Evolutionary conservation across 2,888 invertebrate species (phyloP), one percentile per base, ranked within the genome.

Genomic region (Hemithea aestivaria): DNA sequence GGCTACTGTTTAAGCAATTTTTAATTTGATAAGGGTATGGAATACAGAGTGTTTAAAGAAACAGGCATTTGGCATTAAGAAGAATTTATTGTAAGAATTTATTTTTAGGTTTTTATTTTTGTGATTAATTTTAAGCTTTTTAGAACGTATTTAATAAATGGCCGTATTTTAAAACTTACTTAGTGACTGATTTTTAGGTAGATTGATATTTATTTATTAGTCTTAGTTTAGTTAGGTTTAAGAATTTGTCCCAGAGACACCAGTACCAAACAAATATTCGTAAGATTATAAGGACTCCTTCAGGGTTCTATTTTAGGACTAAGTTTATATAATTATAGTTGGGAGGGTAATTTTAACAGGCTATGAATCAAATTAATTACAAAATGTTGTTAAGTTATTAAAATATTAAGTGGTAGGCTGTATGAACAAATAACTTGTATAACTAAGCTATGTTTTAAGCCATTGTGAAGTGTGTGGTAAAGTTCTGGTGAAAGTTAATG

Each of bases 211-310:
- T 40, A 31, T 37, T 32, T 42, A 4, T 46, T 43, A 44, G 32
- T 25, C 54, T 43, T 45, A 40, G 25, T 35, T 41, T 50, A 45
- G 32, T 37, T 38, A 39, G 44, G 30, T 27, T 45, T 59, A 53
- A 53, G 45, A 44, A 47, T 43, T 51, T 56, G 67, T 70, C 68
- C 31, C 27, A 47, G 43, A 49, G 69, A 66, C 73, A 61, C 83
- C 82, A 76, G 82, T 83, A 81, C 82, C 83, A 66, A 75, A 73
- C 65, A 60, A 72, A 82, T 82, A 80, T 65, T 82, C 82, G 77
- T 50, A 72, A 69, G 43, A 26, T 34, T 36, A 38, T 9, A 10
- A 35, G 33, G 44, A 22, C 8, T 46, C 30, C 36, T 27, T 29
- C 39, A 44, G 34, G 50, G 45, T 22, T 11, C 8, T 26, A 8